Conservation (phyloP, 2,113 vertebrate genomes). For the Bufo bufo region DNA sequence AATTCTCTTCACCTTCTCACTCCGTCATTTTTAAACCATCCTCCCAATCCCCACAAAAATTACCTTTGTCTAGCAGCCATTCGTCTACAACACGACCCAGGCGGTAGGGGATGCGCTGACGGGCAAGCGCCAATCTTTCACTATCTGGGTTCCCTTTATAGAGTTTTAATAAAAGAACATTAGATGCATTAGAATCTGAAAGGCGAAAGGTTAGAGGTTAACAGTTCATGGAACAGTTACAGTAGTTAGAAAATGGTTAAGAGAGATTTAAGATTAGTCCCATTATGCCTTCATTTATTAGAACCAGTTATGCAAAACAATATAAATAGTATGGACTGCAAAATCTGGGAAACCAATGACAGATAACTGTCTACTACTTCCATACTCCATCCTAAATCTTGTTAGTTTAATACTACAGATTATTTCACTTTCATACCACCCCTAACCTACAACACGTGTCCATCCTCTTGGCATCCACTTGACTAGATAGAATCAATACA, state of each 20-base stretch:
- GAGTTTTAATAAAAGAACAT: slow-evolving; percentile 92
- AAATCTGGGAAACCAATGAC: slow-evolving; percentile 44
- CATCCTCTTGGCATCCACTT: background rate
- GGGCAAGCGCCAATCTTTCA: slow-evolving; percentile 99
- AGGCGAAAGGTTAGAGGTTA: slow-evolving; percentile 81
- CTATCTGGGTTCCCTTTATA: slow-evolving; percentile 99
- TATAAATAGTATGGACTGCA: slow-evolving; percentile 29
- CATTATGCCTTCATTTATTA: slow-evolving; percentile 28
- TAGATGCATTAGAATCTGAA: slow-evolving; percentile 87
- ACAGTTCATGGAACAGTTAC: slow-evolving; percentile 73
- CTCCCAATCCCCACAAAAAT: slow-evolving; percentile 67
- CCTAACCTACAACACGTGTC: background rate
- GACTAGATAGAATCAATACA: background rate
- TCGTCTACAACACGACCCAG: slow-evolving; percentile 99
- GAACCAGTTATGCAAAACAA: background rate
- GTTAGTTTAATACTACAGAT: background rate
- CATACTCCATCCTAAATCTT: background rate
- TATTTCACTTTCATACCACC: background rate
- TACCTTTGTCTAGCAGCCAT: slow-evolving; percentile 99
- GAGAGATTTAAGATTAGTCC: slow-evolving; percentile 54
- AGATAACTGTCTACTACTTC: background rate
- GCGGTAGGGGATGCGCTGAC: slow-evolving; percentile 99
- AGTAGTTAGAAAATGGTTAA: slow-evolving; percentile 64
- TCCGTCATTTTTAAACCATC: slow-evolving; percentile 31
- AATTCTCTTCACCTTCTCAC: slow-evolving; percentile 58